A percentile compares a stretch with the other conserved stretches of the same genome.
phyloP scores from a whole-genome alignment of 2,888 invertebrate genomes.

The Tetropium fuscum region DNA sequence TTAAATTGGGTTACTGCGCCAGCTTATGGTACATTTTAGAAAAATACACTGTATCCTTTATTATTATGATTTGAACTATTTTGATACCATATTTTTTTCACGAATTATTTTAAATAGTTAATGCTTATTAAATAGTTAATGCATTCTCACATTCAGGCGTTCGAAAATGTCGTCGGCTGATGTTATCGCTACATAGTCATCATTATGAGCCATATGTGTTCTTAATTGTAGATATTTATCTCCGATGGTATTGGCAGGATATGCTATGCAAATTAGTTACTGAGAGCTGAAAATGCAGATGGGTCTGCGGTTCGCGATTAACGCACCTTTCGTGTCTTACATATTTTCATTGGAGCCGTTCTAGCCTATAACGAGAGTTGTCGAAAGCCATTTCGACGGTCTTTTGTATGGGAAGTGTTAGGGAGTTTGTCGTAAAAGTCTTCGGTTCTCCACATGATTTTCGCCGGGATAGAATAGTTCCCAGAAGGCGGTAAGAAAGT shows the following conservation, averaged over 20 bases:
- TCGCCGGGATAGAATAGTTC: no score
- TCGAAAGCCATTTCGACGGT: constrained; percentile 2
- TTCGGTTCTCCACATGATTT: no score
- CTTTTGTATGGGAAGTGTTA: not conserved
- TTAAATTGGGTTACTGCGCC: no score
- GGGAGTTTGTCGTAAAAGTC: not conserved
- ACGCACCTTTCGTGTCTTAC: constrained; percentile 13
- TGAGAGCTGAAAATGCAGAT: constrained; percentile 4
- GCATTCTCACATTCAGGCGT: no score
- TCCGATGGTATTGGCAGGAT: not conserved
- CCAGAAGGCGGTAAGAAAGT: no score
- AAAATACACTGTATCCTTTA: no score
- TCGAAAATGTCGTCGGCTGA: no score
- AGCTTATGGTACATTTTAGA: no score
- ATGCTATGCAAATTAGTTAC: not conserved
- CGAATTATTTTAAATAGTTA: no score
- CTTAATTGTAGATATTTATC: constrained; percentile 2
- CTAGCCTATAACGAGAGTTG: constrained; percentile 5
- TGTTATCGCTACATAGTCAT: not conserved
- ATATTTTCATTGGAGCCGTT: constrained; percentile 1
- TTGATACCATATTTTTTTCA: no score
- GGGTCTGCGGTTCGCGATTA: constrained; percentile 2
- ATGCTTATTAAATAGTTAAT: no score
- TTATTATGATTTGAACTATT: no score
- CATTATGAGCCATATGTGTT: not conserved